Evolutionary conservation across 2,888 invertebrate species (phyloP).

Genomic region (Morpho achilles): DNA sequence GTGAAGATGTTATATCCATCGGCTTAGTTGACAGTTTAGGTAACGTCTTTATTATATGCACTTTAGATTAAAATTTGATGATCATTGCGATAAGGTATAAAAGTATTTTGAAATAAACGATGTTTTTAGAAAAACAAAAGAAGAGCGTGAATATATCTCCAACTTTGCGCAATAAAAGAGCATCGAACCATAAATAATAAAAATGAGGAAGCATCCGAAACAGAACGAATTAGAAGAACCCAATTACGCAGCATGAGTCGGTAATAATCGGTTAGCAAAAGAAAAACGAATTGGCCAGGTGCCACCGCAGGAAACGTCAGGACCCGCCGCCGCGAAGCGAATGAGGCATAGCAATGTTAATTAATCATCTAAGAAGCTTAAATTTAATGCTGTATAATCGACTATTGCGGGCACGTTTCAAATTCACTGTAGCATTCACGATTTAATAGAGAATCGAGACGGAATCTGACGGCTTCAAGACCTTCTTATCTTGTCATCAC

Average conservation of each 20-base stretch:
- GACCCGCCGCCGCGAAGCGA: conserved; percentile 65
- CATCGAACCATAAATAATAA: conserved; percentile 1
- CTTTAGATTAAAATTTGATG: no score
- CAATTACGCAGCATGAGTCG: conserved; percentile 69
- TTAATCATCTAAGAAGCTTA: conserved; percentile 63
- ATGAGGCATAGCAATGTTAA: conserved; percentile 70
- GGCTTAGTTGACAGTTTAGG: no score
- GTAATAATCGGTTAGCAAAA: conserved; percentile 60
- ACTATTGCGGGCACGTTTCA: conserved; percentile 25
- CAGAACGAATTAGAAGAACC: conserved; percentile 36
- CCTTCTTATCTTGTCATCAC: conserved; percentile 3
- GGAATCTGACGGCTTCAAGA: background rate
- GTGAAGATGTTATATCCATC: no score
- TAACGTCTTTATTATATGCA: no score
- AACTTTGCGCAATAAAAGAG: background rate
- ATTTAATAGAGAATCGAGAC: conserved; percentile 3
- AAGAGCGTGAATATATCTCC: no score
- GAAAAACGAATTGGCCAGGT: conserved; percentile 58
- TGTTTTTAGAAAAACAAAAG: no score
- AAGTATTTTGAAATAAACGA: no score
- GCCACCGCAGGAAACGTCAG: conserved; percentile 47
- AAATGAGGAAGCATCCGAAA: conserved; percentile 9
- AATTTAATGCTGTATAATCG: conserved; percentile 39
- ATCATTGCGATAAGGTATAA: no score
- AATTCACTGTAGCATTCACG: conserved; percentile 14